A percentile compares a stretch with the other conserved stretches of the same genome.
phyloP scores from a whole-genome alignment of 1,140 invertebrate genomes.

The Contarinia nasturtii region DNA sequence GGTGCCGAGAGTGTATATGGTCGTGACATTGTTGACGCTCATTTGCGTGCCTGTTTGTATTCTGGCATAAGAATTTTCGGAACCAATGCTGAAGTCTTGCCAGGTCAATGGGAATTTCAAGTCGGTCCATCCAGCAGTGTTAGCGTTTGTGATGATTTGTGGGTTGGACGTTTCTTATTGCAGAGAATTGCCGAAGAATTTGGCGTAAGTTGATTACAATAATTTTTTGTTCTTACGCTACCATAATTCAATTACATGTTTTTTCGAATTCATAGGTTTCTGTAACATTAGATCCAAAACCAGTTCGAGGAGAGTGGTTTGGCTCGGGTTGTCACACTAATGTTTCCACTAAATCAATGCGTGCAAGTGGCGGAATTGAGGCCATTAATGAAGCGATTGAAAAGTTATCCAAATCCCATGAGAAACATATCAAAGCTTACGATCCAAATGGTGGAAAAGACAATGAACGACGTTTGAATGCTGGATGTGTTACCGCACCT shows the following conservation, averaged over 20 bases:
- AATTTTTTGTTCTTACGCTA: background rate
- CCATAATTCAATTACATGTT: too few species aligned
- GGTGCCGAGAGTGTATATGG: slow-evolving; percentile 51
- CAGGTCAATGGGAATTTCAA: slow-evolving; percentile 59
- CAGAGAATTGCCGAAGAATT: slow-evolving; percentile 81
- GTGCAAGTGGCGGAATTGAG: slow-evolving; percentile 49
- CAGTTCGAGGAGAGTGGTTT: slow-evolving; percentile 70
- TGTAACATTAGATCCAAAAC: slow-evolving; percentile 68
- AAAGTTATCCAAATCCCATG: slow-evolving; percentile 61
- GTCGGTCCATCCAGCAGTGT: slow-evolving; percentile 70
- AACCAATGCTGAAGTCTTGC: slow-evolving; percentile 89
- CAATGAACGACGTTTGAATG: slow-evolving; percentile 73
- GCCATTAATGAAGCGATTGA: slow-evolving; percentile 67
- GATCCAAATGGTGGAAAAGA: slow-evolving; percentile 67
- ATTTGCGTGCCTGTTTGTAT: slow-evolving; percentile 60
- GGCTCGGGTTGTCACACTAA: slow-evolving; percentile 82
- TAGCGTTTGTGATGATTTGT: slow-evolving; percentile 68
- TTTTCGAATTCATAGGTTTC: slow-evolving; percentile 28
- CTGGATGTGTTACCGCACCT: slow-evolving; percentile 64
- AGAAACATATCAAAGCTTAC: slow-evolving; percentile 74
- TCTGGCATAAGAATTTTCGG: slow-evolving; percentile 79
- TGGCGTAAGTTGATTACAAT: slow-evolving; percentile 27
- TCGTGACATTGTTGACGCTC: slow-evolving; percentile 38
- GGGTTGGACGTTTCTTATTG: slow-evolving; percentile 73
- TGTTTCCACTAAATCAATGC: slow-evolving; percentile 78